Evolutionary conservation across 2,888 invertebrate genomes (phyloP).

Genomic region (Apodemia hepburni): DNA sequence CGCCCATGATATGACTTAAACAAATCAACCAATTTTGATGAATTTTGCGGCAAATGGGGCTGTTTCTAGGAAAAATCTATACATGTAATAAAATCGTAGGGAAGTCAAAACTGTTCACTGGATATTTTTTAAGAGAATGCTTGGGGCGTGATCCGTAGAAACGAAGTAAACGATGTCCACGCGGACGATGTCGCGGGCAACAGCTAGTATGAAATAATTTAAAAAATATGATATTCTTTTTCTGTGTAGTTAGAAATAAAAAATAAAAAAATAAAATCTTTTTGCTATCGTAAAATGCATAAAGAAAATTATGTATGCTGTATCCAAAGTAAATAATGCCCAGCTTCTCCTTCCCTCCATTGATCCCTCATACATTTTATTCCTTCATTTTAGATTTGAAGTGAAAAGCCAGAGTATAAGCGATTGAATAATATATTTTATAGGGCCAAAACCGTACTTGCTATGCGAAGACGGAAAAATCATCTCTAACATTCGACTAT

Average conservation of each 20-base stretch:
- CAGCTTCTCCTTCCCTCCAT: constrained; percentile 41
- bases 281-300: neutral
- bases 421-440: constrained; percentile 77
- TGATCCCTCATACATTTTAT: constrained; percentile 61
- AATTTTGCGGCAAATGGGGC: no score
- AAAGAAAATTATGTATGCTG: constrained; percentile 4
- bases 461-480: constrained; percentile 73
- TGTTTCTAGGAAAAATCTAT: no score
- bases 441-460: constrained; percentile 66
- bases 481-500: constrained; percentile 70
- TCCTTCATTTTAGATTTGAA: constrained; percentile 60
- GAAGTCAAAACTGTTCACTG: no score
- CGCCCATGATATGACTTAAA: no score
- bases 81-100: no score
- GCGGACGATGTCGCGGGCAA: no score
- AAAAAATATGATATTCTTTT: neutral
- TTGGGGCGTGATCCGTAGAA: no score
- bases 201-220: neutral
- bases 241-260: neutral
- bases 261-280: neutral
- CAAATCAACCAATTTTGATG: no score
- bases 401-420: constrained; percentile 63
- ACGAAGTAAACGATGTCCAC: no score
- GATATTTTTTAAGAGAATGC: no score
- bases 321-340: constrained; percentile 33